Percentiles rank a stretch among this genome's conserved stretches.
These are phyloP conservation scores for Andrena hattorfiana DNA, from an alignment of 2,888 invertebrate species.

Conservation along the genomic window DNA sequence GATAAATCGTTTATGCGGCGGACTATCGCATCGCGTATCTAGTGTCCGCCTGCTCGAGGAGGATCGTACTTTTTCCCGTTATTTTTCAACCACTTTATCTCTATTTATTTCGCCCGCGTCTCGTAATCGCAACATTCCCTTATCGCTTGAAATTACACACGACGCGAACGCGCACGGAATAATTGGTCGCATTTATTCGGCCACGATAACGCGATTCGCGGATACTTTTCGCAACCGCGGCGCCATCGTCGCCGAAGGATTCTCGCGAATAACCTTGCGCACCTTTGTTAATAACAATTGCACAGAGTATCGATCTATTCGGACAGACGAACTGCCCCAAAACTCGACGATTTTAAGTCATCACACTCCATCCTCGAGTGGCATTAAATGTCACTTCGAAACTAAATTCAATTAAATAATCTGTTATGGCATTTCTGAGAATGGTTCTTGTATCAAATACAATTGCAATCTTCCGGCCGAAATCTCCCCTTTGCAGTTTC, in stretches of 20 bases:
- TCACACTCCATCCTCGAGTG: too few species aligned
- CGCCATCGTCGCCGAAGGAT: not conserved
- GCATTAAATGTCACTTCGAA: too few species aligned
- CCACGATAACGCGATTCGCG: constrained; percentile 42
- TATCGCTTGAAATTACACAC: constrained; percentile 58
- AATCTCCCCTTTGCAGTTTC: not conserved
- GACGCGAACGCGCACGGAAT: constrained; percentile 50
- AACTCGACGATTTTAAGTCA: too few species aligned
- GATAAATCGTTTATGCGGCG: constrained; percentile 61
- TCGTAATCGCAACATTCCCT: constrained; percentile 49
- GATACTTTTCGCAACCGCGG: constrained; percentile 1
- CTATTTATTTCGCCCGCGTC: constrained; percentile 45
- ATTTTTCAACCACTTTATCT: constrained; percentile 46
- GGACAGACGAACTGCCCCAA: too few species aligned
- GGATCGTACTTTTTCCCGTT: constrained; percentile 34
- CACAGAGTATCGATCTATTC: not conserved
- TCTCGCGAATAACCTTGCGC: not conserved
- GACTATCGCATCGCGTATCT: constrained; percentile 46
- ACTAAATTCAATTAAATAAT: too few species aligned
- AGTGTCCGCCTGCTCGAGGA: constrained; percentile 16
- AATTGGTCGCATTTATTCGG: constrained; percentile 54
- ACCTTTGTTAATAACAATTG: not conserved
- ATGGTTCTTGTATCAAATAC: too few species aligned
- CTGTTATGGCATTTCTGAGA: too few species aligned
- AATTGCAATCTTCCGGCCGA: too few species aligned